Percentiles rank a stretch among this genome's conserved stretches.
phyloP scores from a whole-genome alignment of 2,888 invertebrate genomes.

The Watsonalla binaria region DNA sequence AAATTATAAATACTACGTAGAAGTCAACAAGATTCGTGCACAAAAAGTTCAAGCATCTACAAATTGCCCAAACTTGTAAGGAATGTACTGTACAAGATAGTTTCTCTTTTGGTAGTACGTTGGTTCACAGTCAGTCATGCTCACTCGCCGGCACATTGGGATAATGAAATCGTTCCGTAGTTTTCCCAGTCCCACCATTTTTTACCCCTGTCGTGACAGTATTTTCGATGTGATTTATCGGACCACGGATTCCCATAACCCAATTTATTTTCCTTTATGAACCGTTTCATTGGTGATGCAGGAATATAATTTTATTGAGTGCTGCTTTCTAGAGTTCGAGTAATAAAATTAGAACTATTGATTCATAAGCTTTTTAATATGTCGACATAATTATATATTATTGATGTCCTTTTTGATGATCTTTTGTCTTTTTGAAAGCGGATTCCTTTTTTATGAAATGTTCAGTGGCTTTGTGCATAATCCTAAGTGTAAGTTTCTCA shows the following conservation, averaged over 20 bases:
- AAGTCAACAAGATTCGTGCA: too few species aligned
- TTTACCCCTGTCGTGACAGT: conserved; percentile 68
- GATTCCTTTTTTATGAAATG: too few species aligned
- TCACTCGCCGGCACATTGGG: conserved; percentile 43
- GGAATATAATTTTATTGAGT: not conserved
- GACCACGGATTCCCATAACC: conserved; percentile 67
- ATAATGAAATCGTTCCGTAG: conserved; percentile 61
- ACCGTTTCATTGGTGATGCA: conserved; percentile 36
- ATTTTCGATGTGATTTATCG: conserved; percentile 71
- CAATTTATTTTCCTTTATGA: conserved; percentile 56
- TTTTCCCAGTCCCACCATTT: conserved; percentile 56
- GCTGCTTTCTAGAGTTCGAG: too few species aligned
- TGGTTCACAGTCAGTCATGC: conserved; percentile 51
- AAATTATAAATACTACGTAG: too few species aligned
- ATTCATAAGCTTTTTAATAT: too few species aligned
- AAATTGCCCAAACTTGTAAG: conserved; percentile 8
- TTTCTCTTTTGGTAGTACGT: conserved; percentile 19
- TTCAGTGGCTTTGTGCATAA: too few species aligned
- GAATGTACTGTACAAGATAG: conserved; percentile 6
- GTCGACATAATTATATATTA: too few species aligned
- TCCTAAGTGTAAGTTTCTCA: too few species aligned
- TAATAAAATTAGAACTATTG: too few species aligned
- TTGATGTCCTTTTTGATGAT: too few species aligned
- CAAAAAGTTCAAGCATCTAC: too few species aligned
- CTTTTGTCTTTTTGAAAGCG: too few species aligned